Base-by-base conservation (phyloP, 35 echinoderm and acorn worm species). In the Strongylocentrotus purpuratus region DNA sequence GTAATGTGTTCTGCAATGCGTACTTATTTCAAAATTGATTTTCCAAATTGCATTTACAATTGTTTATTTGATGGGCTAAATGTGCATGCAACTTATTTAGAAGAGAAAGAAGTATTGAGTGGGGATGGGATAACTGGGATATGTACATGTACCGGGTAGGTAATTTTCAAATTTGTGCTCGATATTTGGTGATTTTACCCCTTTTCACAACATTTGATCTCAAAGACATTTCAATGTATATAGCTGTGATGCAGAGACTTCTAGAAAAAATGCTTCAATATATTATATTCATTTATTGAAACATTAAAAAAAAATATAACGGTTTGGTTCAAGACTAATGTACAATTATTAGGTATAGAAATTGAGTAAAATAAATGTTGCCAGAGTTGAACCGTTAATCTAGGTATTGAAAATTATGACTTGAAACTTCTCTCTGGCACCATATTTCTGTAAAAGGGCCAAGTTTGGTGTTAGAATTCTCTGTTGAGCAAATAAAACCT, bases 161-260 rank as follows among this genome's bases (percentile, higher is more conserved):
- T 28, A 78, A 78, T 78, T 22, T 28, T 3, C 65, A 78, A 28
- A 28, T 8, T 78, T 7, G 7, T n/a, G 22, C 20, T 78, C 22
- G 7, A 78, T 78, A 78, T 78, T 78, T 5, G 6, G 22, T 78
- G 65, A 78, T 78, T 78, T 78, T 78, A 78, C n/a, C 65, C 65
- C 61, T 18, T 78, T 78, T 55, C 50, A 55, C 50, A 15, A 55
- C 50, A 55, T 55, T n/a, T n/a, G 65, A n/a, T 78, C n/a, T 7
- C 28, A 4, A 7, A 78, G 22, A 78, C 65, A 22, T 78, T 78
- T 78, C 65, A 5, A 45, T 89, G 32, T 89, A 89, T 45, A 46
- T 89, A 31, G 7, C 15, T 89, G 87, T 22, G 87, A 89, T 89
- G 87, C 87, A 89, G 87, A 89, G 32, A 89, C 18, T 89, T 89